Evolutionary conservation across 2,888 invertebrate species (phyloP).

Genomic region (Unio delphinus): DNA sequence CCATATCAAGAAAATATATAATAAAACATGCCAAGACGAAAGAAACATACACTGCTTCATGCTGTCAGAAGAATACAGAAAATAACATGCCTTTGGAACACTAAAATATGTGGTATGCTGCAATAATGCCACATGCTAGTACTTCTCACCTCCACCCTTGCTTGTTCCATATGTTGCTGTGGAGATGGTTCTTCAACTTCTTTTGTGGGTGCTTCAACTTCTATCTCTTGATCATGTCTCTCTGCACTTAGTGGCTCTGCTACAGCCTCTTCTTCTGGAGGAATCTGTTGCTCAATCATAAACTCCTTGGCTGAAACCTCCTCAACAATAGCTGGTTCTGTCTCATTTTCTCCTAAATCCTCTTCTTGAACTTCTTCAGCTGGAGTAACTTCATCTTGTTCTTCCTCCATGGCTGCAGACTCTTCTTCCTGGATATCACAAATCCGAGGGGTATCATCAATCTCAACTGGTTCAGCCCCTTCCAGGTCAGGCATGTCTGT

Average conservation of each 20-base stretch:
- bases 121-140: too few species aligned
- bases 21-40: too few species aligned
- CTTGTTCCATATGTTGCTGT: too few species aligned
- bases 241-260: slow-evolving; percentile 4
- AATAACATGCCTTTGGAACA: too few species aligned
- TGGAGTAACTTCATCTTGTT: slow-evolving; percentile 2
- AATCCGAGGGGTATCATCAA: not conserved
- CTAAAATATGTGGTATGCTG: too few species aligned
- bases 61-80: too few species aligned
- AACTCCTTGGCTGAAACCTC: slow-evolving; percentile 2
- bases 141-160: too few species aligned
- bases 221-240: slow-evolving; percentile 5
- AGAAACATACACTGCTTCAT: too few species aligned
- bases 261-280: slow-evolving; percentile 2
- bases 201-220: not conserved
- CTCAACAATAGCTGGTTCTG: slow-evolving; percentile 1
- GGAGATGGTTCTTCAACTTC: too few species aligned
- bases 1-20: too few species aligned
- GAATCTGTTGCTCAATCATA: slow-evolving; percentile 3
- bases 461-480: slow-evolving; percentile 1
- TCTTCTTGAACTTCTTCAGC: slow-evolving; percentile 7
- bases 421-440: not conserved
- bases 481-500: slow-evolving; percentile 2
- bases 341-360: not conserved
- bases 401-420: slow-evolving; percentile 2